Base-by-base conservation (phyloP, 2,888 invertebrate species). In the Nomada flava region DNA sequence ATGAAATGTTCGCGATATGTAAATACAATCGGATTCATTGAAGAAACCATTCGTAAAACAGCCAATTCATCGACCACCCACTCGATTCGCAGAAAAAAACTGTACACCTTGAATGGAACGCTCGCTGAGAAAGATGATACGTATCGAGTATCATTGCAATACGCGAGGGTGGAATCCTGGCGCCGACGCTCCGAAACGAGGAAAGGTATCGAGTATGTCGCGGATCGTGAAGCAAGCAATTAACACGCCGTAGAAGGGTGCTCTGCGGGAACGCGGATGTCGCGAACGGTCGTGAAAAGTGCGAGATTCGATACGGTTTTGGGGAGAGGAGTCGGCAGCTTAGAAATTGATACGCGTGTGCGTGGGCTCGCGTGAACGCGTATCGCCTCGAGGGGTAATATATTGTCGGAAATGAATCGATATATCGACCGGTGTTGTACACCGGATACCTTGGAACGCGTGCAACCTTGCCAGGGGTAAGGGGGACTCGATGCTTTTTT, bases 361-460 rank as follows among this genome's bases (percentile, higher is more conserved):
- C 64, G 71, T 47, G 59, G 15, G 15, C 18, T 13, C 60, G 1
- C 52, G 50, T 53, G 29, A 26, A 68, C 81, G 76, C 60, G 84
- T 79, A 86, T 81, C 84, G 72, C 76, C 76, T 77, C 71, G 84
- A 81, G 62, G 75, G 79, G 77, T 77, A 86, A 87, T 87, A 82
- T 73, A 86, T 87, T 87, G 87, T 86, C 86, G 87, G 86, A 86
- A 87, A 88, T 88, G 71, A 85, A 85, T 88, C 88, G 79, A 88
- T 86, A 88, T 83, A 88, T 85, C 83, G 88, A 88, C 79, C 75
- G 65, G 84, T 84, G 81, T 73, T 76, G 84, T 76, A 76, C 82
- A 76, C 55, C 76, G 52, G 78, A 67, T 69, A 63, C 71, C 72
- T 50, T 52, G 80, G 74, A 80, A 84, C 77, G 57, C 80, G 78